These are phyloP conservation scores for Phallusia fumigata DNA, from an alignment of 23 tunicate species.

Conservation along the genomic window DNA sequence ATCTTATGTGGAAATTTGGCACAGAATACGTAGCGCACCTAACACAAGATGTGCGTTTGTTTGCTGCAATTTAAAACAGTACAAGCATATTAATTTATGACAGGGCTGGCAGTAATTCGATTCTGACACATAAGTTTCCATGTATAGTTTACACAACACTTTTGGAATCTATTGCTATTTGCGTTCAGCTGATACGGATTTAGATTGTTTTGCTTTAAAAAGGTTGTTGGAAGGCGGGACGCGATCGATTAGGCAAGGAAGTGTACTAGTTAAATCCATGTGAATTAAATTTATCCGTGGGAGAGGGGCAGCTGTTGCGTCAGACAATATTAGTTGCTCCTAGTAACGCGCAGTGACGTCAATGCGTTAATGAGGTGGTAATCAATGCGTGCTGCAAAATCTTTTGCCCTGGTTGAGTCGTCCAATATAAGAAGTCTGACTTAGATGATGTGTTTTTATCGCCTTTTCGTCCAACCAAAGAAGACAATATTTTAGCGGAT, in stretches of 20 bases:
- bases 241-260: constrained; percentile 3
- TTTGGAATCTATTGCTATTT: neutral
- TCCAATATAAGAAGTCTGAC: too few species aligned
- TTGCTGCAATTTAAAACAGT: too few species aligned
- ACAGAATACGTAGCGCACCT: too few species aligned
- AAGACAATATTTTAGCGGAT: neutral
- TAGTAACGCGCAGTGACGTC: constrained; percentile 14
- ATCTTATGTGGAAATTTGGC: too few species aligned
- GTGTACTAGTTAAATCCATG: constrained; percentile 10
- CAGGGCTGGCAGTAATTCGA: too few species aligned
- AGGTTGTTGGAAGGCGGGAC: neutral
- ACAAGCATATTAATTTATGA: too few species aligned
- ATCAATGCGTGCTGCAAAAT: constrained; percentile 13
- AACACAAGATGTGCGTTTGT: too few species aligned
- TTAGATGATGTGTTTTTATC: too few species aligned
- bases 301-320: constrained; percentile 15
- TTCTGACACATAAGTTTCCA: too few species aligned
- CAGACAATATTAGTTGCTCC: constrained; percentile 15
- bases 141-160: neutral
- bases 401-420: neutral
- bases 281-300: constrained; percentile 14
- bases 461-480: too few species aligned
- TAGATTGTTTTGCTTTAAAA: neutral
- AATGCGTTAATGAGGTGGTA: constrained; percentile 15
- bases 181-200: neutral